phyloP scores from a whole-genome alignment of 2,797 vertebrate species.

The Pseudotriccus pelzelni region DNA sequence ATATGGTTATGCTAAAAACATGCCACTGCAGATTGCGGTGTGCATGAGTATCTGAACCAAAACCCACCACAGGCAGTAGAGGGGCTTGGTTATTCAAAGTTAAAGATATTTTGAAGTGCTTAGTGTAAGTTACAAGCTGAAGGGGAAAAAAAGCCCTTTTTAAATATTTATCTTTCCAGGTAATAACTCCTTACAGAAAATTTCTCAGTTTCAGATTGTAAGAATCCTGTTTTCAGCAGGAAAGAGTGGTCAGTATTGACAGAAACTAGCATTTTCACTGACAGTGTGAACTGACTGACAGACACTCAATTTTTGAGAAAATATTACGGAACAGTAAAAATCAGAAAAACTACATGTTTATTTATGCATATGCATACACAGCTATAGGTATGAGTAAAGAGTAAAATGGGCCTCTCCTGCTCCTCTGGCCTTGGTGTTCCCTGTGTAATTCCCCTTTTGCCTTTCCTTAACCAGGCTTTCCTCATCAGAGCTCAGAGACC shows the following conservation, averaged over 20 bases:
- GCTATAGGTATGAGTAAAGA: background rate
- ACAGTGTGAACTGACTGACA: no score
- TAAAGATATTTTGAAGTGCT: background rate
- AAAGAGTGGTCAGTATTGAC: background rate
- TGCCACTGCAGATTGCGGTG: accelerated
- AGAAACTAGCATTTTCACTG: background rate
- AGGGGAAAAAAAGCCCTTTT: background rate
- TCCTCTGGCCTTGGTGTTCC: background rate
- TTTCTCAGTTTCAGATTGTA: background rate
- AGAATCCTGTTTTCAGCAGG: background rate
- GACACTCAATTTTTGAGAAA: background rate
- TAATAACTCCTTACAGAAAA: background rate
- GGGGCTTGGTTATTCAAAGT: background rate
- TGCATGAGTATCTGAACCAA: background rate
- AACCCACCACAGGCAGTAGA: background rate
- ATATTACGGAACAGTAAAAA: background rate
- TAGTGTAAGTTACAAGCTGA: background rate
- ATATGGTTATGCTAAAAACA: background rate
- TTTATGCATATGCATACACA: background rate
- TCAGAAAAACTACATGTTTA: background rate
- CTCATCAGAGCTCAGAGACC: background rate
- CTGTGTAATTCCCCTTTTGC: accelerated
- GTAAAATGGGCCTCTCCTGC: background rate
- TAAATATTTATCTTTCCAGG: background rate
- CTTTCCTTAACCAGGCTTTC: background rate